These are phyloP conservation scores for Samia ricini DNA, from an alignment of 1,140 invertebrate genomes.

Conservation along the genomic window DNA sequence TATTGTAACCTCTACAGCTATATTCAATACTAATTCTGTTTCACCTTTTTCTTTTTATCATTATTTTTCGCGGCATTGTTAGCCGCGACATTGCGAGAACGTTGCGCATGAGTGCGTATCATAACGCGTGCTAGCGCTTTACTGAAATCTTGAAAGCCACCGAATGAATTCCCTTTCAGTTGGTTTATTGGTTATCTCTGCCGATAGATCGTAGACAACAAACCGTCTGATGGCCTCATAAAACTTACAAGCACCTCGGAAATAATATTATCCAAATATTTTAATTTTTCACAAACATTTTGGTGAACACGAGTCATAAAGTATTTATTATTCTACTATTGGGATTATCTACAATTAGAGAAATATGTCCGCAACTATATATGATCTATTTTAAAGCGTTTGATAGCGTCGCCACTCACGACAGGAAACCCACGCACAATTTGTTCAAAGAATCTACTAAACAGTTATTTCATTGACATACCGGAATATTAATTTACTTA, in stretches of 20 bases:
- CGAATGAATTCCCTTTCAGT: conserved; percentile 11
- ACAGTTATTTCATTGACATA: not conserved
- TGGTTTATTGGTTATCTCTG: conserved; percentile 21
- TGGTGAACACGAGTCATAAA: not conserved
- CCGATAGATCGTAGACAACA: conserved; percentile 21
- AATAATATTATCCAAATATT: not conserved
- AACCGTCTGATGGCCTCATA: conserved; percentile 1
- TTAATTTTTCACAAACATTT: not conserved
- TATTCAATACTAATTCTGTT: not conserved
- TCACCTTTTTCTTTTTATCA: conserved; percentile 43
- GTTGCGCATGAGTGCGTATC: conserved; percentile 40
- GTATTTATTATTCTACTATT: not conserved
- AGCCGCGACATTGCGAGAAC: conserved; percentile 29
- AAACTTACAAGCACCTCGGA: not conserved
- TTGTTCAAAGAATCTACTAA: not conserved
- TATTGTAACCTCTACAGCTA: not conserved
- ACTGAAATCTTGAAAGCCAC: conserved; percentile 47
- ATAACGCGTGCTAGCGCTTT: conserved; percentile 35
- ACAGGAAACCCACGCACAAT: not conserved
- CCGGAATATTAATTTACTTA: not conserved
- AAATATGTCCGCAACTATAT: not conserved
- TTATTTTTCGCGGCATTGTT: conserved; percentile 22
- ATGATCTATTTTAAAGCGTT: conserved; percentile 1
- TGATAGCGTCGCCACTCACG: conserved; percentile 3
- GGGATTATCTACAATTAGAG: not conserved